These are phyloP conservation scores for Styela plicata DNA, from an alignment of 23 tunicate genomes.

Conservation along the genomic window DNA sequence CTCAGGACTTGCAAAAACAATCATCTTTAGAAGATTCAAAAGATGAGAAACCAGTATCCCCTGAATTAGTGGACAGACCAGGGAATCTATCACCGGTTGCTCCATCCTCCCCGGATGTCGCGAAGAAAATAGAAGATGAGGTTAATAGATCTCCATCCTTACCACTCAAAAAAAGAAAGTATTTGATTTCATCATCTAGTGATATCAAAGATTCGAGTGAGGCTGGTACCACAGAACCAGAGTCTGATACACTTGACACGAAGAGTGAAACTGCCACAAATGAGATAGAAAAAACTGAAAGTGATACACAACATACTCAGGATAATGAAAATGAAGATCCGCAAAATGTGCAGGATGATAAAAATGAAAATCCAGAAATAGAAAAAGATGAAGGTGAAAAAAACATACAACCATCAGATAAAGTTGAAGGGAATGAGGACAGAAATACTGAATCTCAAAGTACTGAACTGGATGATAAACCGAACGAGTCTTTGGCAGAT, in stretches of 20 bases:
- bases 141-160: slow-evolving; percentile 62
- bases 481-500: background rate
- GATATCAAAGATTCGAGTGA: slow-evolving; percentile 18
- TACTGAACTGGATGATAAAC: background rate
- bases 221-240: slow-evolving; percentile 2
- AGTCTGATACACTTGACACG: background rate
- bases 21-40: background rate
- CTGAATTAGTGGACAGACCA: slow-evolving; percentile 8
- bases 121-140: slow-evolving; percentile 35
- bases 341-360: background rate
- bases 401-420: background rate
- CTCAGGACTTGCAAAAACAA: background rate
- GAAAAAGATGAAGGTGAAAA: background rate
- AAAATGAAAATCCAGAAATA: background rate
- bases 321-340: background rate
- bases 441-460: background rate
- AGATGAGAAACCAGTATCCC: background rate
- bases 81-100: background rate
- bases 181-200: slow-evolving; percentile 30
- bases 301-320: background rate
- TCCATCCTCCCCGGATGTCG: background rate
- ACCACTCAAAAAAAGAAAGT: slow-evolving; percentile 66
- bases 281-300: background rate
- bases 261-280: background rate
- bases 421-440: background rate